Conservation (phyloP, 2,113 vertebrate species). For the Odontophorus gujanensis region DNA sequence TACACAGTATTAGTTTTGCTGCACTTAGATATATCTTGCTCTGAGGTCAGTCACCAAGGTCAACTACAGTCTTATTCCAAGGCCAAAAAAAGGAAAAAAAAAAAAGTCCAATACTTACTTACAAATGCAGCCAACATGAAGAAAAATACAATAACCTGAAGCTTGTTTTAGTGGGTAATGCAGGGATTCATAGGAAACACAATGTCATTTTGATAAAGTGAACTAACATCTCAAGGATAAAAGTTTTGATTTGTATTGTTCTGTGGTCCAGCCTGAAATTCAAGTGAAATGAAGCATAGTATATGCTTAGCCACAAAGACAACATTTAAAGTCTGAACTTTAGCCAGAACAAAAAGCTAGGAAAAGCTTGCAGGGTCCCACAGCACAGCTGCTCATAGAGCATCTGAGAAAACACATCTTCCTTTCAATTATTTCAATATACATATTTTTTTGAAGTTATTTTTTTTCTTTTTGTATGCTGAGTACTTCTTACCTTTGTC, state of each 20-base stretch:
- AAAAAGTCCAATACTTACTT: background rate
- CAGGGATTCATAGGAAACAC: background rate
- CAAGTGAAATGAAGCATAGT: background rate
- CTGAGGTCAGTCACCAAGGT: background rate
- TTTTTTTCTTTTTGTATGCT: background rate
- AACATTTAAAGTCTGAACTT: background rate
- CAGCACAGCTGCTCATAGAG: background rate
- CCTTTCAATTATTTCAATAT: background rate
- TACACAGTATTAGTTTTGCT: background rate
- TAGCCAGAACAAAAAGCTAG: background rate
- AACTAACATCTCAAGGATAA: background rate
- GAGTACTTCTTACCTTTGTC: background rate
- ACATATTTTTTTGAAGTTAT: background rate
- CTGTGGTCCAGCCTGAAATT: background rate
- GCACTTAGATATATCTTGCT: background rate
- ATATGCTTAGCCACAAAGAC: background rate
- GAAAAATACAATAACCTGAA: slow-evolving; percentile 4
- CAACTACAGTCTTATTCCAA: background rate
- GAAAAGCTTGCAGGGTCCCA: background rate
- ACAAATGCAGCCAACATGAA: background rate
- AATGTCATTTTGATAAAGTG: slow-evolving; percentile 32
- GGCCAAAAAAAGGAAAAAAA: background rate
- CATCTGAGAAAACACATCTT: background rate
- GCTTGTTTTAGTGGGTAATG: background rate
- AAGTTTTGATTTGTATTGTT: slow-evolving; percentile 11